Percentiles rank a stretch among this genome's conserved stretches.
Conservation (phyloP, 2,888 invertebrate species). For the Yponomeuta evonymella region DNA sequence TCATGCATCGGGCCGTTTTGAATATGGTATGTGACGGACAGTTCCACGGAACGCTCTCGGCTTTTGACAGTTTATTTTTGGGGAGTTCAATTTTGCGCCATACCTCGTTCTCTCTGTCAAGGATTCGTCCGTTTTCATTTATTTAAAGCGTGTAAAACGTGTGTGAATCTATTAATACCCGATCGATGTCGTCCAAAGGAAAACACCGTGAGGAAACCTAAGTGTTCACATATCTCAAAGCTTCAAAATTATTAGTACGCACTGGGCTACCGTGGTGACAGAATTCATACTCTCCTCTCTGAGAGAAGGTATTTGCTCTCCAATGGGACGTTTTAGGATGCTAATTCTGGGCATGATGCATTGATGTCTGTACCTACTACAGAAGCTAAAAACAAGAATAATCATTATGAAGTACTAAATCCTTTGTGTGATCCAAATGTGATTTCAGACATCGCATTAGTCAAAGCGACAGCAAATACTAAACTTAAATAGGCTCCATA, state of each 20-base stretch:
- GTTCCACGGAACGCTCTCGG: constrained; percentile 39
- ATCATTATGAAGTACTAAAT: too few relatives aligned
- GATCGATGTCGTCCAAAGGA: not conserved
- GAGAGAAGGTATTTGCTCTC: not conserved
- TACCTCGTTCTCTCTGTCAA: constrained; percentile 38
- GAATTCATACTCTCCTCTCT: too few relatives aligned
- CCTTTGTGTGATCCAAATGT: not conserved
- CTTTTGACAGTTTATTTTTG: constrained; percentile 61
- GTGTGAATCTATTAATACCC: constrained; percentile 12
- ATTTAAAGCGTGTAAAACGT: constrained; percentile 27
- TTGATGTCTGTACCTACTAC: too few relatives aligned
- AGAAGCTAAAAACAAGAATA: too few relatives aligned
- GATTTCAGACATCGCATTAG: not conserved
- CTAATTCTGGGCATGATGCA: not conserved
- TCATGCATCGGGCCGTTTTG: constrained; percentile 58
- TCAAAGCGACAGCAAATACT: constrained; percentile 1
- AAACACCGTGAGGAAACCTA: not conserved
- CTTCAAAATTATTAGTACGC: too few relatives aligned
- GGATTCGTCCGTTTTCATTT: constrained; percentile 40
- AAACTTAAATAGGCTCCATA: not conserved
- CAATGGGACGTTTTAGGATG: not conserved
- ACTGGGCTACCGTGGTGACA: too few relatives aligned
- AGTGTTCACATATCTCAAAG: too few relatives aligned
- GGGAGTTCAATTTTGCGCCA: constrained; percentile 37
- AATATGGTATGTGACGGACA: constrained; percentile 67